Conservation (phyloP, 2,113 vertebrate genomes). For the Brachionichthys hirsutus region DNA sequence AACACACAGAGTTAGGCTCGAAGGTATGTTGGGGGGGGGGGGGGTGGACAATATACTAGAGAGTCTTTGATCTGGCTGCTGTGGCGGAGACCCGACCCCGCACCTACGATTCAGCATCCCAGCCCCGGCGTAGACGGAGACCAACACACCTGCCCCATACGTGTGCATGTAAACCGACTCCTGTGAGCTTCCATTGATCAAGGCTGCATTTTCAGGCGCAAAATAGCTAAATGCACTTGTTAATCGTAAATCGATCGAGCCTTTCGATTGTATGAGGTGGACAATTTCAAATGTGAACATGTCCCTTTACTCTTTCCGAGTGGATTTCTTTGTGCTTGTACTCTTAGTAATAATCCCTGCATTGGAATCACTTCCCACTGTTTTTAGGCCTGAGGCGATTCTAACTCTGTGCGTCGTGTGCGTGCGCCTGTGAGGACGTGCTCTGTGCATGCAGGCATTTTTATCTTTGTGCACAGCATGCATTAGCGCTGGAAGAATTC, state of each 20-base stretch:
- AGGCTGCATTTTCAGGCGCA: constrained; percentile 33
- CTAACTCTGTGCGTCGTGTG: constrained; percentile 1
- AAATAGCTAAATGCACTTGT: constrained; percentile 39
- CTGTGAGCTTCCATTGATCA: constrained; percentile 35
- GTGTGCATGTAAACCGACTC: not conserved
- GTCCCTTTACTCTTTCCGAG: constrained; percentile 4
- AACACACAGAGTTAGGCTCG: not conserved
- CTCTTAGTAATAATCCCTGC: not conserved
- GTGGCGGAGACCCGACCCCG: constrained; percentile 36
- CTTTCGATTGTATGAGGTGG: constrained; percentile 14
- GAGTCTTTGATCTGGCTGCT: constrained; percentile 35
- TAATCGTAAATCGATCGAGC: constrained; percentile 54
- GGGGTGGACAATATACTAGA: not conserved
- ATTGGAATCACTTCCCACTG: constrained; percentile 7
- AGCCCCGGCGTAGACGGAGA: constrained; percentile 11
- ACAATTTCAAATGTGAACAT: constrained; percentile 22
- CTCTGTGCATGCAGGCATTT: constrained; percentile 4
- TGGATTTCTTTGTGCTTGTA: not conserved
- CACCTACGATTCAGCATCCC: constrained; percentile 17
- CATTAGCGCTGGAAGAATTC: constrained; percentile 9
- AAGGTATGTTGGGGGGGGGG: not conserved
- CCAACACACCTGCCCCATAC: constrained; percentile 21
- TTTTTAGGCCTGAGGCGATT: constrained; percentile 9
- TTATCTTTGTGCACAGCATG: constrained; percentile 8
- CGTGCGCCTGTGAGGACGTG: not conserved